These are phyloP conservation scores for Belonocnema kinseyi DNA, from an alignment of 1,140 invertebrate species.

Conservation along the genomic window DNA sequence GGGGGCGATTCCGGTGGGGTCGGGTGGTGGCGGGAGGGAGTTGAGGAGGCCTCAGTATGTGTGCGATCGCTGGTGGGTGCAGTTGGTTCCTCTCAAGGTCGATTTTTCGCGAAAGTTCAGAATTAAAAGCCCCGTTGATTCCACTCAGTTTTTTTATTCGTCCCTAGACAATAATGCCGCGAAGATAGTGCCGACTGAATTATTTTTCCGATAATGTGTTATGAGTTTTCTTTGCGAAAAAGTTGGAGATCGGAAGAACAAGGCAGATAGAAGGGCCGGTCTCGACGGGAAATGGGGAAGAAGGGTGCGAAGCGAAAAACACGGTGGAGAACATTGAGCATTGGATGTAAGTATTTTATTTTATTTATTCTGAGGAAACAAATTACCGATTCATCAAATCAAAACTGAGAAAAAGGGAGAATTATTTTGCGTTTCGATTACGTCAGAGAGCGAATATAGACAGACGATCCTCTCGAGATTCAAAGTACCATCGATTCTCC, in stretches of 20 bases:
- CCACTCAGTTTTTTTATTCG: background rate
- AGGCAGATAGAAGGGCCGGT: conserved; percentile 52
- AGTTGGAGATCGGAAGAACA: conserved; percentile 43
- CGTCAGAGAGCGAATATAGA: too few species aligned
- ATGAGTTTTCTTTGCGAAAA: conserved; percentile 12
- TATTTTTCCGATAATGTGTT: background rate
- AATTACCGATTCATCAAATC: too few species aligned
- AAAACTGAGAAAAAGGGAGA: too few species aligned
- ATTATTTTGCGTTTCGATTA: too few species aligned
- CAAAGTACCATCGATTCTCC: too few species aligned
- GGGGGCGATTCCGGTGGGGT: background rate
- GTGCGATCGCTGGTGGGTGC: conserved; percentile 50
- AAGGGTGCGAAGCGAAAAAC: conserved; percentile 75
- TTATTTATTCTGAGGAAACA: background rate
- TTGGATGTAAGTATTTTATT: conserved; percentile 66
- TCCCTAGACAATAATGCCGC: conserved; percentile 36
- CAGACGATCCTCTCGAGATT: too few species aligned
- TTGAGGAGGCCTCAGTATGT: conserved; percentile 64
- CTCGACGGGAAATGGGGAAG: conserved; percentile 72
- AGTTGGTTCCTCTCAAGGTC: conserved; percentile 4
- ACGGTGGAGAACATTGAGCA: conserved; percentile 74
- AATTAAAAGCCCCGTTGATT: background rate
- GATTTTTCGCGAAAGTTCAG: background rate
- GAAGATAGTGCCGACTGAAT: conserved; percentile 43
- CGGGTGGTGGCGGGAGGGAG: conserved; percentile 35